These are phyloP conservation scores for Smittia aterrima DNA, from an alignment of 2,888 invertebrate species.

Conservation along the genomic window DNA sequence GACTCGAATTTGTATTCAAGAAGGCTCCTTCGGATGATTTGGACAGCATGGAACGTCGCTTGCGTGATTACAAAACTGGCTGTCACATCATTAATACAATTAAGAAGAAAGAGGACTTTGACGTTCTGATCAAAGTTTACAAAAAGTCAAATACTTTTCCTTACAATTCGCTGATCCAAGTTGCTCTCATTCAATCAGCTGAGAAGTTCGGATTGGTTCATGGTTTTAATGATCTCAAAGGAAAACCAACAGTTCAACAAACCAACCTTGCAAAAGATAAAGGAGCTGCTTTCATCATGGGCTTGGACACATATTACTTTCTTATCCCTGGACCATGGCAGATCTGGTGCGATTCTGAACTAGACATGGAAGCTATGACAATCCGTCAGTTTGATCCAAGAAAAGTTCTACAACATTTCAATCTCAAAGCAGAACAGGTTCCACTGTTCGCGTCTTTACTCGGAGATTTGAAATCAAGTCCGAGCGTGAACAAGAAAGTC, in stretches of 20 bases:
- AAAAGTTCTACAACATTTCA: neutral
- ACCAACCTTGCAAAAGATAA: neutral
- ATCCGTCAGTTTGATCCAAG: neutral
- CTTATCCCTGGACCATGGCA: neutral
- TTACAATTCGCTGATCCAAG: neutral
- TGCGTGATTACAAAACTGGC: neutral
- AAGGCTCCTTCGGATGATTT: neutral
- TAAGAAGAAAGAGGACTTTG: neutral
- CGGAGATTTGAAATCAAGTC: neutral
- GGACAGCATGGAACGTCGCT: neutral
- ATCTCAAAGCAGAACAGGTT: neutral
- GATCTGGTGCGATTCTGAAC: neutral
- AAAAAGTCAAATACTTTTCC: too few relatives aligned
- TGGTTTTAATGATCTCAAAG: neutral
- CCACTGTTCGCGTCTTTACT: neutral
- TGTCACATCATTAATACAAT: neutral
- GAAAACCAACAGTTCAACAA: neutral
- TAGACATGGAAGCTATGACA: neutral
- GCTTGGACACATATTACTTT: slow-evolving; percentile 3
- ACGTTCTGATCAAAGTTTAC: neutral
- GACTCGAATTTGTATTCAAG: neutral
- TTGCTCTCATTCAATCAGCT: slow-evolving; percentile 12
- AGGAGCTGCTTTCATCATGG: neutral
- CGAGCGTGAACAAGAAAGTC: neutral
- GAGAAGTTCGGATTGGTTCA: neutral